phyloP scores from a whole-genome alignment of 2,113 vertebrate species.

The Melanostigma gelatinosum region DNA sequence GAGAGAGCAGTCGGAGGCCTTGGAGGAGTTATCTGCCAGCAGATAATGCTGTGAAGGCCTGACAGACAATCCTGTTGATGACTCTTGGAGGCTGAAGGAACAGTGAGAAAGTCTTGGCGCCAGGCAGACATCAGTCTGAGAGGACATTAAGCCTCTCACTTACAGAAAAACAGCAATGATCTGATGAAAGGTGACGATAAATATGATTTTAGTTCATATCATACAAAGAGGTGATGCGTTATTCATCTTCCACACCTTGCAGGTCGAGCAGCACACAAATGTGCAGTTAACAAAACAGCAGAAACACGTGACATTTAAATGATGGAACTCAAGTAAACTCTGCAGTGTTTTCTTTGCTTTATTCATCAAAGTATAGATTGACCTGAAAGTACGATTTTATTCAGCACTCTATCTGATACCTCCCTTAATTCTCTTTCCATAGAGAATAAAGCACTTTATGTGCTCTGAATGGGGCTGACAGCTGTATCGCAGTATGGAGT shows the following conservation, averaged over 20 bases:
- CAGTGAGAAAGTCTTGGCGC: constrained; percentile 65
- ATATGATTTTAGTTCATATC: constrained; percentile 56
- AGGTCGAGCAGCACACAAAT: not conserved
- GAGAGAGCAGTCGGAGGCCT: constrained; percentile 13
- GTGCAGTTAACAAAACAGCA: not conserved
- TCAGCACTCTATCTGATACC: not conserved
- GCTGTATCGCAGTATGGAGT: not conserved
- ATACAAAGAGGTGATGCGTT: constrained; percentile 15
- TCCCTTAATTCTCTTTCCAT: not conserved
- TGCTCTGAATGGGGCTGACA: too few relatives aligned
- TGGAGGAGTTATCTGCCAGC: constrained; percentile 43
- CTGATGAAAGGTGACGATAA: constrained; percentile 41
- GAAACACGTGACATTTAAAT: not conserved
- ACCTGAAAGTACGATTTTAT: not conserved
- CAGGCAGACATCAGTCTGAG: constrained; percentile 48
- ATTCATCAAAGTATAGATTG: not conserved
- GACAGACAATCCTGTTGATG: constrained; percentile 54
- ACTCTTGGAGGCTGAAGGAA: constrained; percentile 52
- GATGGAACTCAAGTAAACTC: not conserved
- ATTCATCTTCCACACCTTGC: not conserved
- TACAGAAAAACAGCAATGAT: constrained; percentile 43
- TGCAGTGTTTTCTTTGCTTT: not conserved
- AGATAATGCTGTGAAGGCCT: constrained; percentile 60
- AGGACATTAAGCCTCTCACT: constrained; percentile 51
- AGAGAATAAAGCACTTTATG: too few relatives aligned